Evolutionary conservation across 1,140 invertebrate genomes (phyloP).

Genomic region (Polypedilum vanderplanki): DNA sequence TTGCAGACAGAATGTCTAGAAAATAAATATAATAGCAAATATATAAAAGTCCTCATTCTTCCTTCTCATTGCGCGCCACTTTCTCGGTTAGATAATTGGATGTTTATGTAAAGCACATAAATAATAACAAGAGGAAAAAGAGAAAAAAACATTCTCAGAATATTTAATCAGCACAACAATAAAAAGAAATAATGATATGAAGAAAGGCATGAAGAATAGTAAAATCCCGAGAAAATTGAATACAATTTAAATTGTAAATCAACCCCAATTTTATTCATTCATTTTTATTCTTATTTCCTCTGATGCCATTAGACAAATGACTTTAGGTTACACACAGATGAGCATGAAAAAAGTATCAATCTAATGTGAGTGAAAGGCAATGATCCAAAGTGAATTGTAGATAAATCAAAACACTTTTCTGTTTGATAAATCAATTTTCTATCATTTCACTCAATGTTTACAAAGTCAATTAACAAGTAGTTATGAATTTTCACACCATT

Average conservation of each 20-base stretch:
- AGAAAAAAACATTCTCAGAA: neutral
- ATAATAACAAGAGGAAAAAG: neutral
- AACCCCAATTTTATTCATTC: neutral
- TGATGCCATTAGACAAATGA: neutral
- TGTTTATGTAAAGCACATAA: slow-evolving; percentile 14
- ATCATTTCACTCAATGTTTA: neutral
- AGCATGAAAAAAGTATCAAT: neutral
- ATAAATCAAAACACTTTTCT: neutral
- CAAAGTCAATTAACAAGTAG: neutral
- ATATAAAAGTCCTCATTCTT: neutral
- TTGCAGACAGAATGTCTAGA: neutral
- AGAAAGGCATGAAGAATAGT: neutral
- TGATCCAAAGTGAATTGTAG: neutral
- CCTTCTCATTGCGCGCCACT: neutral
- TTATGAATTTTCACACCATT: neutral
- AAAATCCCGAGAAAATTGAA: neutral
- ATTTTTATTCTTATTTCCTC: neutral
- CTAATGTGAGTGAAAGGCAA: neutral
- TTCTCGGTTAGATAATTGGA: neutral
- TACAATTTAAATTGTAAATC: slow-evolving; percentile 14
- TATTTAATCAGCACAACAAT: neutral
- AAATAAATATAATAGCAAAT: neutral
- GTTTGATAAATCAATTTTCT: slow-evolving; percentile 12
- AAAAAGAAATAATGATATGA: neutral
- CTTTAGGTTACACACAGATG: neutral